Conservation (phyloP, 2,888 invertebrate genomes). For the Beris chalybata region DNA sequence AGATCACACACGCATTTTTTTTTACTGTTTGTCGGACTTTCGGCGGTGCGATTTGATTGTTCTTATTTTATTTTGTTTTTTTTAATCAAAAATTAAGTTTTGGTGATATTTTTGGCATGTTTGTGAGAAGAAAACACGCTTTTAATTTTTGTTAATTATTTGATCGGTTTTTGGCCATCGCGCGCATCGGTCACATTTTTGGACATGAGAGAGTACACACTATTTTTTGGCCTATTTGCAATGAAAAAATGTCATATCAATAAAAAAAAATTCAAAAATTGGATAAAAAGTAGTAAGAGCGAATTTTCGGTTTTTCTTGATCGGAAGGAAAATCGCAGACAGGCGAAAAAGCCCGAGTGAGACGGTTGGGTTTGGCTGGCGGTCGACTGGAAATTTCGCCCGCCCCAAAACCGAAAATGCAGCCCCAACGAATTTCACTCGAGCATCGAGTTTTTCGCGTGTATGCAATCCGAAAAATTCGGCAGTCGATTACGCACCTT, state of each 20-base stretch:
- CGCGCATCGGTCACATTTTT: conserved; percentile 56
- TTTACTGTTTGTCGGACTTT: conserved; percentile 1
- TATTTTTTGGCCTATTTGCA: conserved; percentile 57
- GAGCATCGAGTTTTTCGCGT: conserved; percentile 7
- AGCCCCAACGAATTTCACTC: background rate
- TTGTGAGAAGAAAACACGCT: conserved; percentile 44
- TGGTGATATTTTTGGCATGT: conserved; percentile 40
- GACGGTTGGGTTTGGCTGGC: no score
- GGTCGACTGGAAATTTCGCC: no score
- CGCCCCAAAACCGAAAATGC: background rate
- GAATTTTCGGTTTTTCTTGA: conserved; percentile 39
- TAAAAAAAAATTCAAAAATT: conserved; percentile 39
- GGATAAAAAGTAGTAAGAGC: conserved; percentile 43
- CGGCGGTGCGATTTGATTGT: conserved; percentile 10
- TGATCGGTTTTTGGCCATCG: conserved; percentile 53
- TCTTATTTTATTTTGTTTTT: conserved; percentile 33
- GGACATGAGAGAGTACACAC: conserved; percentile 53
- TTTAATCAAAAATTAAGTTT: conserved; percentile 40
- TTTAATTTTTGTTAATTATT: conserved; percentile 42
- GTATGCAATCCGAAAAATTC: conserved; percentile 7
- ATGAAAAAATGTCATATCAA: conserved; percentile 57
- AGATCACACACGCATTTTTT: background rate
- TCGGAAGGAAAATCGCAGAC: conserved; percentile 20
- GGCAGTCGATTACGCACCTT: conserved; percentile 52
- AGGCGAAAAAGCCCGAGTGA: conserved; percentile 23